Conservation (phyloP, 2,797 vertebrate genomes). For the Bradypodion ventrale region DNA sequence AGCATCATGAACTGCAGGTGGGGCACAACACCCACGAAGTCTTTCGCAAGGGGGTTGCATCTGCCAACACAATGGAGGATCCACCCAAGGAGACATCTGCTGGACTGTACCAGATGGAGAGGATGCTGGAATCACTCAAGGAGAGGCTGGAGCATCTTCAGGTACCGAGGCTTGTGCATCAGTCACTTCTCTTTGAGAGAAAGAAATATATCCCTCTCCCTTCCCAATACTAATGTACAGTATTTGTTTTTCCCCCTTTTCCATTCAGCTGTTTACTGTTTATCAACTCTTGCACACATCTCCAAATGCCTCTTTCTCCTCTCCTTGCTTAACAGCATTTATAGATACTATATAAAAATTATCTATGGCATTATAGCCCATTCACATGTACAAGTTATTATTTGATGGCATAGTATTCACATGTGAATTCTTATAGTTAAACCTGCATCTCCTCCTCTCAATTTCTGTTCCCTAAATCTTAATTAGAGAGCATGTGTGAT, state of each 20-base stretch:
- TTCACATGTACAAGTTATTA: not conserved
- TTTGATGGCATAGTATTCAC: not conserved
- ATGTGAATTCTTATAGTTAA: not conserved
- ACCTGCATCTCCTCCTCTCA: not conserved
- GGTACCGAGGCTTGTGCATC: constrained; percentile 65
- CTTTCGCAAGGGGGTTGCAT: constrained; percentile 37
- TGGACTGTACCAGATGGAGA: constrained; percentile 77
- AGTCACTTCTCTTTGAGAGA: not conserved
- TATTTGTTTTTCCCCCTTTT: not conserved
- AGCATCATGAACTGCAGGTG: constrained; percentile 28
- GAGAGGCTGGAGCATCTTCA: constrained; percentile 83
- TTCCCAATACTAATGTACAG: not conserved
- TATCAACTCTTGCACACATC: not conserved
- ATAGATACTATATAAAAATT: not conserved
- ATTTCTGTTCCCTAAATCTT: not conserved
- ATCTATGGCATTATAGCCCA: not conserved
- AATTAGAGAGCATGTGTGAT: no score
- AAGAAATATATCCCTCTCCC: not conserved
- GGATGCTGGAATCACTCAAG: constrained; percentile 82
- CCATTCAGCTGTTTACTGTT: not conserved
- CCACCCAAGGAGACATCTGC: constrained; percentile 66
- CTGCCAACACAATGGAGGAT: constrained; percentile 60
- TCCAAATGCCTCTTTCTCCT: not conserved
- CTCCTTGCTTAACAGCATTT: not conserved
- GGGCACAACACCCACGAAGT: constrained; percentile 26